phyloP scores from a whole-genome alignment of 2,797 vertebrate genomes.

The Pelodytes ibericus region DNA sequence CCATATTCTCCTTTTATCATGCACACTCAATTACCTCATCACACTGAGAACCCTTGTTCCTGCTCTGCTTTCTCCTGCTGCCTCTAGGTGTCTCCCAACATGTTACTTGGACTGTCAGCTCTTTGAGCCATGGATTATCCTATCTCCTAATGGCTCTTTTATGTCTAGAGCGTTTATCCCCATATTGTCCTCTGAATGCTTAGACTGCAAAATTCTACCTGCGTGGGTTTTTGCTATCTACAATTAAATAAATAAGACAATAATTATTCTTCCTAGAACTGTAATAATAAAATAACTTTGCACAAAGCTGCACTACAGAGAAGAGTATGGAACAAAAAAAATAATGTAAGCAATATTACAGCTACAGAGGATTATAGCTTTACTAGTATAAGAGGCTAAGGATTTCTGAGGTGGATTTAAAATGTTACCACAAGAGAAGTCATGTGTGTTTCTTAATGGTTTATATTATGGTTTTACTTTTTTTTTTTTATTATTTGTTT shows the following conservation, averaged over 20 bases:
- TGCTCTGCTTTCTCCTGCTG: slow-evolving; percentile 2
- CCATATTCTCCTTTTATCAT: slow-evolving; percentile 4
- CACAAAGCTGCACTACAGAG: slow-evolving; percentile 1
- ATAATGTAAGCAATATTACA: slow-evolving; percentile 5
- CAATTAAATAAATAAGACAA: slow-evolving; percentile 32
- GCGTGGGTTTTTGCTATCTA: slow-evolving; percentile 21
- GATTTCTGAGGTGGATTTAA: neutral
- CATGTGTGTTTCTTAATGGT: too few relatives aligned
- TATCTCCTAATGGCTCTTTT: slow-evolving; percentile 14
- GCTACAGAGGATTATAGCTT: neutral
- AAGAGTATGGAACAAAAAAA: slow-evolving; percentile 11
- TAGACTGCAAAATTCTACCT: slow-evolving; percentile 20
- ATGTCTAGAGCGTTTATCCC: slow-evolving; percentile 16
- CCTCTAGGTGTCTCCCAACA: neutral
- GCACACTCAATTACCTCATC: neutral
- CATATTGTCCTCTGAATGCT: slow-evolving; percentile 16
- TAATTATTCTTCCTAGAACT: slow-evolving; percentile 19
- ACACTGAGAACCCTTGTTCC: neutral
- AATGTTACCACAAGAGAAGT: too few relatives aligned
- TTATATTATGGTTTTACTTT: too few relatives aligned
- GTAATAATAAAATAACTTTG: slow-evolving; percentile 31
- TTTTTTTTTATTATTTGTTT: too few relatives aligned
- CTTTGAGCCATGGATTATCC: slow-evolving; percentile 26
- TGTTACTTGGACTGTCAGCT: slow-evolving; percentile 26
- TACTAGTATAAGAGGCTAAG: neutral